Conservation (phyloP, 2,888 invertebrate genomes). For the Xylocampa areola region DNA sequence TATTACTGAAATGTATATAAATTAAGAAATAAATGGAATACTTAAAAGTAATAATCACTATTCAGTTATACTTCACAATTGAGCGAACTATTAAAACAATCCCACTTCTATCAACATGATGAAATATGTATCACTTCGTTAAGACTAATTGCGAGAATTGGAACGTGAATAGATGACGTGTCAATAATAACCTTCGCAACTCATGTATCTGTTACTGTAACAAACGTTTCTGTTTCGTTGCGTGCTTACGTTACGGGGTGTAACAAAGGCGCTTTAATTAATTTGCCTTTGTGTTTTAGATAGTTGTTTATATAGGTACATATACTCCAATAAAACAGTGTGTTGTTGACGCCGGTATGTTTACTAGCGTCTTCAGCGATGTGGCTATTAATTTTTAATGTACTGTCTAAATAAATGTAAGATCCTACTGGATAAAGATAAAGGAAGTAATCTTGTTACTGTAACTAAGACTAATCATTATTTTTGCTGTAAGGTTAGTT, state of each 20-base stretch:
- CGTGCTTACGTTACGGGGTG: neutral
- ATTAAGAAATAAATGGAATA: no score
- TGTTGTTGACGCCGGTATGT: no score
- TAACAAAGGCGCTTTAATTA: conserved; percentile 10
- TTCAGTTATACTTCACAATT: neutral
- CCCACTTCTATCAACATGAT: conserved; percentile 16
- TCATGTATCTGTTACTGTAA: conserved; percentile 4
- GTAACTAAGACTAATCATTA: no score
- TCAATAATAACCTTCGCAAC: conserved; percentile 23
- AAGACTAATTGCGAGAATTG: conserved; percentile 36
- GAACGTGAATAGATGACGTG: conserved; percentile 21
- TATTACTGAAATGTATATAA: no score
- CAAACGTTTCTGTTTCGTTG: neutral
- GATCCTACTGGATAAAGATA: no score
- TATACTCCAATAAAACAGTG: no score
- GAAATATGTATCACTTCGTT: conserved; percentile 32
- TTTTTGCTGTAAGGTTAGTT: no score
- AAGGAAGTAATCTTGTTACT: no score
- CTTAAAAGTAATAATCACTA: no score
- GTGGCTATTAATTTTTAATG: no score
- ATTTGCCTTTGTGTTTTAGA: conserved; percentile 4
- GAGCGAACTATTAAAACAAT: conserved; percentile 8
- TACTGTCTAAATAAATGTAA: no score
- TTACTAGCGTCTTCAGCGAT: no score
- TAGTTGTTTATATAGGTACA: neutral